These are phyloP conservation scores for Galaxias olidus DNA, from an alignment of 2,797 vertebrate species.

Conservation along the genomic window DNA sequence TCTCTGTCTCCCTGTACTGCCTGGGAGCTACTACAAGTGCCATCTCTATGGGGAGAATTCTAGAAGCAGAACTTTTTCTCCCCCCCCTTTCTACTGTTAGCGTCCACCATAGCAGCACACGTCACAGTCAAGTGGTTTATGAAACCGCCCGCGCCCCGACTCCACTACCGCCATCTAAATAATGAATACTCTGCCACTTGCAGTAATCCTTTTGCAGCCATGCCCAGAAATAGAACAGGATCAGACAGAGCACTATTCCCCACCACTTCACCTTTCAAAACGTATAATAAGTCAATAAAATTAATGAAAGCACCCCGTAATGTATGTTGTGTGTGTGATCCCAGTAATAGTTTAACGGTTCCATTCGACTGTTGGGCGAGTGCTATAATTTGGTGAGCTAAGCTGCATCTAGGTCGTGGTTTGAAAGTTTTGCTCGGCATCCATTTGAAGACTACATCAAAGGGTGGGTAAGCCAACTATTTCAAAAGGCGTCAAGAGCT, in stretches of 20 bases:
- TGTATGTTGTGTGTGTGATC: slow-evolving; percentile 24
- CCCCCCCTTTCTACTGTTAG: slow-evolving; percentile 24
- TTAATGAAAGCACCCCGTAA: slow-evolving; percentile 20
- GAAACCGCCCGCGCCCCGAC: slow-evolving; percentile 66
- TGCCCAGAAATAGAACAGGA: slow-evolving; percentile 75
- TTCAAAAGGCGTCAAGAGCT: slow-evolving; percentile 65
- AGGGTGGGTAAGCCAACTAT: slow-evolving; percentile 57
- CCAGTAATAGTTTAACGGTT: slow-evolving; percentile 11
- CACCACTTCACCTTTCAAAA: slow-evolving; percentile 63
- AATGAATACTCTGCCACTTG: slow-evolving; percentile 78
- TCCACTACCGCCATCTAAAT: slow-evolving; percentile 74
- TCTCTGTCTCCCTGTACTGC: slow-evolving; percentile 23
- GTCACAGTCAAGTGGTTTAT: slow-evolving; percentile 73
- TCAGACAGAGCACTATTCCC: slow-evolving; percentile 60
- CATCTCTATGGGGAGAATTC: slow-evolving; percentile 34
- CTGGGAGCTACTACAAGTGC: slow-evolving; percentile 57
- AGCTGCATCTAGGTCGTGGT: slow-evolving; percentile 49
- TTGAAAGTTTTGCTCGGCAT: slow-evolving; percentile 61
- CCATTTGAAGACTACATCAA: slow-evolving; percentile 70
- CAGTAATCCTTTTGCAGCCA: slow-evolving; percentile 73
- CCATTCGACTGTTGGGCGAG: slow-evolving; percentile 15
- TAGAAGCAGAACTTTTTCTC: slow-evolving; percentile 40
- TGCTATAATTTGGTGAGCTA: slow-evolving; percentile 47
- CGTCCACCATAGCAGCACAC: slow-evolving; percentile 59
- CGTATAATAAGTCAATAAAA: slow-evolving; percentile 54